Base-by-base conservation (phyloP, 2,797 vertebrate genomes). In the Mormyrops attenuatus region DNA sequence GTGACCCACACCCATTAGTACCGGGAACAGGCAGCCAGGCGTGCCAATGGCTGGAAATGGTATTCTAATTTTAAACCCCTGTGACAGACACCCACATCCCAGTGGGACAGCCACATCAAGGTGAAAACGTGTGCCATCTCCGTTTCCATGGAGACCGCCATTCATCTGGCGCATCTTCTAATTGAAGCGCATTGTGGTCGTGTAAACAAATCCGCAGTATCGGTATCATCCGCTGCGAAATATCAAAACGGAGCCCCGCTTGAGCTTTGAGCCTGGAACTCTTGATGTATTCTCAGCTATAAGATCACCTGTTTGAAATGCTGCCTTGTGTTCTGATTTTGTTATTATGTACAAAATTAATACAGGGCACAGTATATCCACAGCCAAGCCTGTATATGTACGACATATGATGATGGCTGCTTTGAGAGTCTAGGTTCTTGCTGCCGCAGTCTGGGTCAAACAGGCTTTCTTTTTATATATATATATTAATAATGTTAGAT, bases 51-150 rank as follows among this genome's bases (percentile, higher is more conserved):
- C 41, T n/a, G 20, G 57, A 88, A 88, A 88, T 26, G 20, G 5
- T 57, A 22, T 22, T 88, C 34, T 88, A 66, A 88, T 88, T 88
- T 88, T 88, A 88, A 60, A 66, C 38, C 87, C 34, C 60, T 44
- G 57, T 66, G 57, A 88, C 57, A 66, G 87, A 66, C 87, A 88
- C 87, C 87, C 57, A 66, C 11, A 9, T 88, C 87, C 87, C 87
- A 9, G 87, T 47, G 87, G 57, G 87, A 88, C 41, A 66, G 87
- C 87, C 55, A 47, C 15, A 49, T 66, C 87, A 66, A 88, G 55
- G 87, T 60, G n/a, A 88, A 88, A 66, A 26, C 44, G 22, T 30
- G 57, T 49, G 57, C 87, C 41, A 44, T 47, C 57, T 9, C 38
- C 38, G 73, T 80, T 44, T 80, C 87, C 87, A 66, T 66, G 87